Evolutionary conservation across 1,140 invertebrate species (phyloP).

Genomic region (Sinella curviseta): DNA sequence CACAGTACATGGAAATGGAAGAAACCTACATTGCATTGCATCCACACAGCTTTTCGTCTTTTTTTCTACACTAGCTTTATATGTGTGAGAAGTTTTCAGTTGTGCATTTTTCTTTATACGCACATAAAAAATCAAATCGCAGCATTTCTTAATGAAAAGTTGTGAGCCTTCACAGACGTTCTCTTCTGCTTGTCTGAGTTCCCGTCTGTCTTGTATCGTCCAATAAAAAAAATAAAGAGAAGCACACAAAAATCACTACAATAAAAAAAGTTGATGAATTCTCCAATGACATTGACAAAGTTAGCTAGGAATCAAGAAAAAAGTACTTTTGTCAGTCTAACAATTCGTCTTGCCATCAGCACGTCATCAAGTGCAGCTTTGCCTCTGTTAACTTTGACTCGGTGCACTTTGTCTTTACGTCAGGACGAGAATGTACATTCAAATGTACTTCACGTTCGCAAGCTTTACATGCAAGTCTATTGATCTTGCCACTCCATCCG

Average conservation of each 20-base stretch:
- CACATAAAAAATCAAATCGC: not conserved
- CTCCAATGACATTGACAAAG: conserved; percentile 13
- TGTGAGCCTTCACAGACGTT: not conserved
- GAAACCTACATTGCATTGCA: not conserved
- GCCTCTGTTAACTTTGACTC: not conserved
- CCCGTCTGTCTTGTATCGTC: not conserved
- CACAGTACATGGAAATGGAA: no score
- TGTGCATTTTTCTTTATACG: not conserved
- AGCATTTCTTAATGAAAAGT: not conserved
- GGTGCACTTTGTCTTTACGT: not conserved
- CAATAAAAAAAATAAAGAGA: not conserved
- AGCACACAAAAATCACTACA: not conserved
- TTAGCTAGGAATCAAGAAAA: not conserved
- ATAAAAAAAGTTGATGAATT: conserved; percentile 26
- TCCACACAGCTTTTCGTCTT: no score
- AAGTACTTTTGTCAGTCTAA: conserved; percentile 14
- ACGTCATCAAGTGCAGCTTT: conserved; percentile 13
- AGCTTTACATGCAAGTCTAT: not conserved
- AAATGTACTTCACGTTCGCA: not conserved
- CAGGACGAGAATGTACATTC: not conserved
- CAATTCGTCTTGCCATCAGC: conserved; percentile 11
- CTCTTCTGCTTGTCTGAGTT: no score
- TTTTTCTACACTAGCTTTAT: no score
- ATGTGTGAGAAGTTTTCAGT: not conserved
- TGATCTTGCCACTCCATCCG: not conserved